Conservation (phyloP, 2,888 invertebrate species). For the Pammene aurita region DNA sequence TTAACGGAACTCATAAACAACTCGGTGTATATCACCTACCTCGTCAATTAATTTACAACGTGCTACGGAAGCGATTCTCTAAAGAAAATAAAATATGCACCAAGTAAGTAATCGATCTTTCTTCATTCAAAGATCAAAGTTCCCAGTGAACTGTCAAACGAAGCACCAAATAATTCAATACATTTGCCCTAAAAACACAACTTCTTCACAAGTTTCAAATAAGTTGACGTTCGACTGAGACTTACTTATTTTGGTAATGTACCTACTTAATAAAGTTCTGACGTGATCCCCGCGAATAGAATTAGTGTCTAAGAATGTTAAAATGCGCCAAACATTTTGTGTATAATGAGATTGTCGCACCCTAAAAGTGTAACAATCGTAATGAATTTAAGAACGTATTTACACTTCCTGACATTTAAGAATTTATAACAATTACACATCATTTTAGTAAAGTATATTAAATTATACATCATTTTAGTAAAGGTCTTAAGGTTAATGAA, state of each 20-base stretch:
- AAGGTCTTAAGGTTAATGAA: no score
- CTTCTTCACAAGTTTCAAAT: constrained; percentile 5
- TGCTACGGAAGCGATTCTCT: neutral
- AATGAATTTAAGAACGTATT: neutral
- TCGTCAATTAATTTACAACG: neutral
- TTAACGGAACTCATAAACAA: no score
- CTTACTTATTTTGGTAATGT: constrained; percentile 18
- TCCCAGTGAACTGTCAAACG: neutral
- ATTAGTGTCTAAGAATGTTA: constrained; percentile 33
- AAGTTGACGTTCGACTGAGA: constrained; percentile 11
- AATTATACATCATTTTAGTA: no score
- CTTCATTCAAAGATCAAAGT: neutral
- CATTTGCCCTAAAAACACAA: constrained; percentile 1
- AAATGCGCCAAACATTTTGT: constrained; percentile 31
- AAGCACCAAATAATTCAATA: constrained; percentile 14
- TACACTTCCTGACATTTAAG: neutral
- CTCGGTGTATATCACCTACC: no score
- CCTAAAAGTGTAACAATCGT: neutral
- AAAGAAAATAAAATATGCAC: neutral
- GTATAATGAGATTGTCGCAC: neutral
- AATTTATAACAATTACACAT: neutral
- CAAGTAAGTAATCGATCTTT: neutral
- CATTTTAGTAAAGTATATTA: no score
- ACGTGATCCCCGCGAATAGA: constrained; percentile 34
- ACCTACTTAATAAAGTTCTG: constrained; percentile 33